Conservation (phyloP, 2,113 vertebrate species). For the Siniperca knerii region DNA sequence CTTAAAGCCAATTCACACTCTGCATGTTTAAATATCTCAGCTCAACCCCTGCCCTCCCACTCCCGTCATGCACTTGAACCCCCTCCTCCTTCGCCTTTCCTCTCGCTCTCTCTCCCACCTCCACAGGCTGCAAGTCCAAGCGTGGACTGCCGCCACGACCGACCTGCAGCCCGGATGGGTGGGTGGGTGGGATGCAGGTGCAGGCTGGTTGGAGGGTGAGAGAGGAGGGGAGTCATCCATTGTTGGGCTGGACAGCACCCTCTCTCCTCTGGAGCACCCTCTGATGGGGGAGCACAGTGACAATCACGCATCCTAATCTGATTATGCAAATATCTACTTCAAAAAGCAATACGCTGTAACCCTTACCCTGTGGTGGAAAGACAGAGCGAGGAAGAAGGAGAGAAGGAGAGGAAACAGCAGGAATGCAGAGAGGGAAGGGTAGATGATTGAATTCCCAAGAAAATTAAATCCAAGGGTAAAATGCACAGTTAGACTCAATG, state of each 20-base stretch:
- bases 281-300: slow-evolving; percentile 83
- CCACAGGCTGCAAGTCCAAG: slow-evolving; percentile 68
- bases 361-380: slow-evolving; percentile 76
- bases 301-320: slow-evolving; percentile 92
- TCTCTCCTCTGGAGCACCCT: slow-evolving; percentile 92
- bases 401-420: slow-evolving; percentile 54
- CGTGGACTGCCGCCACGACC: slow-evolving; percentile 15
- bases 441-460: slow-evolving; percentile 23
- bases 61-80: slow-evolving; percentile 63
- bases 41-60: slow-evolving; percentile 78
- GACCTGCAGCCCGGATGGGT: slow-evolving; percentile 55
- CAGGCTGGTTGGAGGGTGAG: slow-evolving; percentile 84
- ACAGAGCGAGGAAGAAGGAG: slow-evolving; percentile 29
- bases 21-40: slow-evolving; percentile 85
- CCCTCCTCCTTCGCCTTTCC: slow-evolving; percentile 13
- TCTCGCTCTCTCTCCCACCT: slow-evolving; percentile 31
- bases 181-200: slow-evolving; percentile 88
- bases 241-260: slow-evolving; percentile 84
- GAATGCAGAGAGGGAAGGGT: slow-evolving; percentile 47
- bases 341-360: slow-evolving; percentile 92
- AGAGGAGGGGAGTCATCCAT: slow-evolving; percentile 79
- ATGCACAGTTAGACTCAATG: background rate
- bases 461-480: slow-evolving; percentile 9
- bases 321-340: slow-evolving; percentile 99
- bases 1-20: slow-evolving; percentile 87